These are phyloP conservation scores for Zonotrichia leucophrys DNA, from an alignment of 2,113 vertebrate species.

Conservation along the genomic window DNA sequence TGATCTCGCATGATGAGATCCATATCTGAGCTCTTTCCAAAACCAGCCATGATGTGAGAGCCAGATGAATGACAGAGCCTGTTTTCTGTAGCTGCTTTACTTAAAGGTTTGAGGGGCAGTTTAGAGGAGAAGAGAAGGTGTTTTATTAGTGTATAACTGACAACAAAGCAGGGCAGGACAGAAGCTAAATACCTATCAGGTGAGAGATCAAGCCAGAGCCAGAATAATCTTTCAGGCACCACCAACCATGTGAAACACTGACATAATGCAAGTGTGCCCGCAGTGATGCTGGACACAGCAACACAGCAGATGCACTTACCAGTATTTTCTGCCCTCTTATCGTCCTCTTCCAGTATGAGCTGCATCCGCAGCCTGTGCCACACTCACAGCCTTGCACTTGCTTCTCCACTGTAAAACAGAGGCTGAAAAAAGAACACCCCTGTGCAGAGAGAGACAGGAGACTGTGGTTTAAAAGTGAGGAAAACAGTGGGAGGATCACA, in stretches of 20 bases:
- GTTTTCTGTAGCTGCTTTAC: neutral
- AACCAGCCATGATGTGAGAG: neutral
- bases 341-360: neutral
- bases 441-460: neutral
- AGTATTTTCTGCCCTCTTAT: neutral
- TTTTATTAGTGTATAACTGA: neutral
- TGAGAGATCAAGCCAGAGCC: slow-evolving; percentile 14
- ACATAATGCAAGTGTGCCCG: neutral
- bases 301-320: neutral
- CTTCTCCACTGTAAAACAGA: neutral
- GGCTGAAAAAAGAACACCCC: neutral
- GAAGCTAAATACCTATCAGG: neutral
- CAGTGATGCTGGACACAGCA: neutral
- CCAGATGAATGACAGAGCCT: neutral
- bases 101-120: neutral
- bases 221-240: neutral
- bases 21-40: neutral
- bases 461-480: neutral
- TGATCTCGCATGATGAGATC: neutral
- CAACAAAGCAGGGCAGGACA: neutral
- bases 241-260: neutral
- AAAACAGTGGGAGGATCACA: slow-evolving; percentile 39
- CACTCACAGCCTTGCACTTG: fast-evolving
- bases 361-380: neutral
- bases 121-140: neutral